phyloP scores from a whole-genome alignment of 2,113 vertebrate species.

The Pseudorectes ferrugineus region DNA sequence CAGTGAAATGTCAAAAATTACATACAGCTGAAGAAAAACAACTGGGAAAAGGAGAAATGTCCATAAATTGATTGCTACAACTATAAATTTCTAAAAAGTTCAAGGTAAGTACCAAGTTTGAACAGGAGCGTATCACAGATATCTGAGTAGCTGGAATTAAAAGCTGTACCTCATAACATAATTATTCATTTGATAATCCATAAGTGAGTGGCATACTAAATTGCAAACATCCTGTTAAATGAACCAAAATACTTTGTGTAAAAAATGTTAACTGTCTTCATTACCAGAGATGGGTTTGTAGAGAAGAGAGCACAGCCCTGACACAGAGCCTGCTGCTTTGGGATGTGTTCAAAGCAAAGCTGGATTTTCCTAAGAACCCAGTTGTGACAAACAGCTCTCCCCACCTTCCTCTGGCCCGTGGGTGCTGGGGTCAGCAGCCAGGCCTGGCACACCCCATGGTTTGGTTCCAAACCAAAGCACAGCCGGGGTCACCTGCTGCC shows the following conservation, averaged over 20 bases:
- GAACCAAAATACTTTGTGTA: background rate
- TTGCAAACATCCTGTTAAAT: background rate
- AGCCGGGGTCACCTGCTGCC: accelerated
- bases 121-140: accelerated
- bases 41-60: background rate
- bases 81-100: background rate
- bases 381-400: accelerated
- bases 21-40: background rate
- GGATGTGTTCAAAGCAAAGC: background rate
- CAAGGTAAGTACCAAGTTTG: background rate
- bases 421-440: background rate
- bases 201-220: background rate
- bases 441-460: background rate
- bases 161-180: background rate
- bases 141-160: background rate
- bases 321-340: background rate
- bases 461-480: background rate
- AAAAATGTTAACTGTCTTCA: background rate
- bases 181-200: background rate
- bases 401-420: background rate
- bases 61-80: background rate
- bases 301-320: background rate
- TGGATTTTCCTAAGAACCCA: accelerated
- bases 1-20: background rate
- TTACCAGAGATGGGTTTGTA: background rate